Evolutionary conservation across 2,113 vertebrate species (phyloP).

Genomic region (Alosa alosa): DNA sequence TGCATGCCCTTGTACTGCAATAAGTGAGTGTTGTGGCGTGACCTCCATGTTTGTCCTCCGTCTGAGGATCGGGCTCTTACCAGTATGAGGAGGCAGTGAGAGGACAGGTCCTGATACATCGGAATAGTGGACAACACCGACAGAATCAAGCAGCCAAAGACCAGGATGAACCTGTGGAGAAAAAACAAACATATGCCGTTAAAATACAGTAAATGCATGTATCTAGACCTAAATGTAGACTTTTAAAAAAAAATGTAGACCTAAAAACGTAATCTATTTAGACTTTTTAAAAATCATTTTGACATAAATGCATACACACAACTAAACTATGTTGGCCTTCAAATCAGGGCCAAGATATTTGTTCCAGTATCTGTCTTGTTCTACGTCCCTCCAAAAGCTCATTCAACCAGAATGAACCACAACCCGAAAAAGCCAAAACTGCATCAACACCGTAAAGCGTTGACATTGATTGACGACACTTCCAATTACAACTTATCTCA

Average conservation of each 20-base stretch:
- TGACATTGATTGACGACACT: background rate
- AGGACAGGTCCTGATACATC: conserved; percentile 87
- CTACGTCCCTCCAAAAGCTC: background rate
- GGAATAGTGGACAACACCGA: conserved; percentile 98
- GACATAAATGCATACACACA: background rate
- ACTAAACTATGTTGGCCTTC: background rate
- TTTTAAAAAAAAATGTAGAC: too few relatives aligned
- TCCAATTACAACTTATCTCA: background rate
- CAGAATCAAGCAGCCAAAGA: conserved; percentile 98
- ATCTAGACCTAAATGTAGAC: background rate
- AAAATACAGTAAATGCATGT: background rate
- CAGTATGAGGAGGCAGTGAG: conserved; percentile 97
- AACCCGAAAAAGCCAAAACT: background rate
- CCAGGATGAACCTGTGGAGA: conserved; percentile 91
- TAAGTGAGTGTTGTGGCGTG: background rate
- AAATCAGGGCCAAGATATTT: background rate
- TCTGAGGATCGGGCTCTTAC: conserved; percentile 71
- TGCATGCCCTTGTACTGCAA: background rate
- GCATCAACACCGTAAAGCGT: background rate
- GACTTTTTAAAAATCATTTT: background rate
- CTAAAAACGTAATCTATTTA: too few relatives aligned
- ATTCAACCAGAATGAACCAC: background rate
- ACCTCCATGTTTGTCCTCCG: background rate
- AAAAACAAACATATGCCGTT: conserved; percentile 29
- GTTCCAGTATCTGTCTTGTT: background rate